Conservation (phyloP, 2,888 invertebrate species). For the Choreutis nemorana region DNA sequence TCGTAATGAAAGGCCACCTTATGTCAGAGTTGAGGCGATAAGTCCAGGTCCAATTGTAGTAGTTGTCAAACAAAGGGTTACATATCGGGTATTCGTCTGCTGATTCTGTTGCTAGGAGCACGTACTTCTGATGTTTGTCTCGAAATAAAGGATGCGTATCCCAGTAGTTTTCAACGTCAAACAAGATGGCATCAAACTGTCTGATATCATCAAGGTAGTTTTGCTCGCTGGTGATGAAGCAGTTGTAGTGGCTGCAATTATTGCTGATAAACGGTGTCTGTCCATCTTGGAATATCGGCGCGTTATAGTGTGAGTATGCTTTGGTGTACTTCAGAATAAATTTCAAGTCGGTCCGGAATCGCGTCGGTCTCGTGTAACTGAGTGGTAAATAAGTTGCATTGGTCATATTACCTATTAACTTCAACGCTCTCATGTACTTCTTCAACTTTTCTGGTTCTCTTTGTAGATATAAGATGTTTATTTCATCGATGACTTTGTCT, state of each 20-base stretch:
- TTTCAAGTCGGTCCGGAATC: conserved; percentile 28
- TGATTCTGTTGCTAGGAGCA: conserved; percentile 46
- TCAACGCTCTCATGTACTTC: too few relatives aligned
- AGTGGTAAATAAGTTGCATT: too few relatives aligned
- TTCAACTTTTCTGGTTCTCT: too few relatives aligned
- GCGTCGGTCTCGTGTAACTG: conserved; percentile 15
- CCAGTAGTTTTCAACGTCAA: conserved; percentile 51
- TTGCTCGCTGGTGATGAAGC: conserved; percentile 40
- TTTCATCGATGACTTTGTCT: too few relatives aligned
- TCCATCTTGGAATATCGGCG: conserved; percentile 19
- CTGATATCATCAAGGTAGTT: conserved; percentile 29
- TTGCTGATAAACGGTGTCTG: conserved; percentile 26
- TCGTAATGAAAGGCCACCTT: conserved; percentile 23
- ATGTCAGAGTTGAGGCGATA: conserved; percentile 44
- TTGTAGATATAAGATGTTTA: too few relatives aligned
- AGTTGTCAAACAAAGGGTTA: conserved; percentile 22
- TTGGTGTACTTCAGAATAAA: conserved; percentile 34
- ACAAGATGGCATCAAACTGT: conserved; percentile 56
- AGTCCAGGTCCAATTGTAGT: conserved; percentile 43
- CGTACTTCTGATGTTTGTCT: conserved; percentile 44
- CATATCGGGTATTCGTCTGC: conserved; percentile 31
- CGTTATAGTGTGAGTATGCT: conserved; percentile 20
- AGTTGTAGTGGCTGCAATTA: conserved; percentile 45
- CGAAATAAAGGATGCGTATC: conserved; percentile 28
- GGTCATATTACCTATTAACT: too few relatives aligned